These are phyloP conservation scores for Otolemur crassicaudatus DNA, from an alignment of 2,797 vertebrate genomes.

Conservation along the genomic window DNA sequence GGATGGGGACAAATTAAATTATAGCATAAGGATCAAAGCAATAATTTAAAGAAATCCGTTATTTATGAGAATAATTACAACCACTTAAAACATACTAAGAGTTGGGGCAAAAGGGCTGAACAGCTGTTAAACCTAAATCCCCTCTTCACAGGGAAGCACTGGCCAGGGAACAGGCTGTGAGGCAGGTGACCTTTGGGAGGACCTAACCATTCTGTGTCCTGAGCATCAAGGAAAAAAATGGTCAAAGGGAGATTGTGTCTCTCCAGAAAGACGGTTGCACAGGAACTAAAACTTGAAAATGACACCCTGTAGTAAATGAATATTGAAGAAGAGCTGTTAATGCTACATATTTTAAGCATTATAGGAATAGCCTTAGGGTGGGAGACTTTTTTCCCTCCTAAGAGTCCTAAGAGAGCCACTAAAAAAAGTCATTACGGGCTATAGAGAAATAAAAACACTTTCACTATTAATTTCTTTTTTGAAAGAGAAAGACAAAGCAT, in stretches of 20 bases:
- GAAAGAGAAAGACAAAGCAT: slow-evolving; percentile 14
- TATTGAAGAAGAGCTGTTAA: slow-evolving; percentile 37
- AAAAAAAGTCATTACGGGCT: slow-evolving; percentile 22
- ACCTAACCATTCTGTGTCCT: background rate
- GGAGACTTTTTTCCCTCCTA: background rate
- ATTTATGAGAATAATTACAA: slow-evolving; percentile 40
- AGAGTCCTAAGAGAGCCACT: slow-evolving; percentile 11
- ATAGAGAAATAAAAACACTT: slow-evolving; percentile 56
- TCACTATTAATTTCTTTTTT: slow-evolving; percentile 46
- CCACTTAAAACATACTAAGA: background rate
- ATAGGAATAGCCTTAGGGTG: background rate
- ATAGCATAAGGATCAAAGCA: background rate
- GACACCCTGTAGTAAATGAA: background rate
- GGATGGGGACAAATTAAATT: slow-evolving; percentile 51
- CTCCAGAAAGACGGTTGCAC: background rate
- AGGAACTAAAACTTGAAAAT: slow-evolving; percentile 47
- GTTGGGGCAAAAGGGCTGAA: no score
- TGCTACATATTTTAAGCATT: slow-evolving; percentile 24
- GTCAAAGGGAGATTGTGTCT: background rate
- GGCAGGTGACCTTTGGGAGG: background rate
- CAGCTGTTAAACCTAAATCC: background rate
- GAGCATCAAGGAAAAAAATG: background rate
- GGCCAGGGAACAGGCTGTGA: background rate
- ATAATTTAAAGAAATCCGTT: slow-evolving; percentile 54
- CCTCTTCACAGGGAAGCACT: background rate